Base-by-base conservation (phyloP, 2,888 invertebrate species). In the Unio delphinus region DNA sequence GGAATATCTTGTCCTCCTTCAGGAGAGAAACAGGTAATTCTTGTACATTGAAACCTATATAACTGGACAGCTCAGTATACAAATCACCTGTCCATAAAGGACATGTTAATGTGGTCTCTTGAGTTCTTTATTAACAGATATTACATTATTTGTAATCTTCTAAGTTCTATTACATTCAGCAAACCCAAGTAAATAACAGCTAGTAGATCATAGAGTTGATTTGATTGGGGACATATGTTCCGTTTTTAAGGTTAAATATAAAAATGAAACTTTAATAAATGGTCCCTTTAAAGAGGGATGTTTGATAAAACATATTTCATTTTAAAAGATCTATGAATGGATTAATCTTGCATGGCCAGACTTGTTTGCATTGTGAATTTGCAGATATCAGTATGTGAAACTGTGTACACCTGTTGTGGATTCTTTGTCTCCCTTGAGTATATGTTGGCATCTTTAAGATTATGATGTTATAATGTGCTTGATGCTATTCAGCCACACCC, bases 11-110 rank as follows among this genome's bases (percentile, higher is more conserved):
- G 75, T 83, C 23, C 67, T 87, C 28, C 76, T 88, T 8, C 86
- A 87, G 67, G 84, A 88, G 67, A 83, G 83, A 72, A 88, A 88
- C 73, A 84, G 84, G 88, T 88, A 70, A 45, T 55, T 15, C 28
- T 61, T 54, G 15, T 26, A 61, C n/a, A 30, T 4, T 59, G 18
- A 45, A 34, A 20, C 30, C 59, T 20, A 23, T 26, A 34, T 34
- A n/a, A n/a, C 15, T 63, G 30, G 11, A 26, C 17, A 20, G 0
- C 4, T 34, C 23, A 20, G 11, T 26, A 17, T 26, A 34, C 1
- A 20, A 34, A 1, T 6, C 30, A 34, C 20, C 17, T n/a, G n/a
- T 58, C 58, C 58, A 58, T 1, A 11, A 7, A 15, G 17, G 58
- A n/a, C 26, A 11, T 7, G 11, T 3, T 58, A 1, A 11, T n/a